Evolutionary conservation across 2,888 invertebrate genomes (phyloP), one percentile per base, ranked within the genome.

Genomic region (Entomobrya multifasciata): DNA sequence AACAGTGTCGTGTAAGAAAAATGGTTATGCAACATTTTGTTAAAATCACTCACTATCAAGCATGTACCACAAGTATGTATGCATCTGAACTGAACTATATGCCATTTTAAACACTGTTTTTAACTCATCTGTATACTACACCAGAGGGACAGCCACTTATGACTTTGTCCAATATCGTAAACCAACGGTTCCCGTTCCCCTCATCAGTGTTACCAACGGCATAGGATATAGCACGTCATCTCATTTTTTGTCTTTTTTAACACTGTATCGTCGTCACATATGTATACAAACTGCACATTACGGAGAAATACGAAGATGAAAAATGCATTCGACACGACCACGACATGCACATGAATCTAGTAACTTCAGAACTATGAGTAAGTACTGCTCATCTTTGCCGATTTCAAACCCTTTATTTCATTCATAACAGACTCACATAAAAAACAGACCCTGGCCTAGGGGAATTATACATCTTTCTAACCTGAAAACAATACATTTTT

Each of bases 121-220:
- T 15, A 20, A 22, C 17, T 36, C 36, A 36, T 4, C 36, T 36
- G 8, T 36, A 36, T 36, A 36, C 8, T 36, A 22, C 15, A 62
- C 2, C 1, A 60, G 60, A 60, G 11, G 6, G 6, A 52, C 20
- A 52, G 52, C 52, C n/a, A 17, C 60, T 30, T 49, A 13, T 49
- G 57, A 10, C 22, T 57, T 17, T 20, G 3, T 13, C 49, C 5
- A 57, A 57, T 57, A 72, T 72, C 70, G 70, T 72, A 47, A 72
- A 72, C 70, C 49, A 20, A 72, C 70, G 70, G 70, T 72, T 72
- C 15, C 49, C 47, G 70, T 72, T 72, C 15, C 49, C 47, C 25
- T 49, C 47, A 47, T 47, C 70, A 41, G 22, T 17, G 44, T 72
- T 17, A 70, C 44, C 44, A 22, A 41, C n/a, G 36, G 11, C 67